These are phyloP conservation scores for Gavia stellata DNA, from an alignment of 2,113 vertebrate genomes.

Conservation along the genomic window DNA sequence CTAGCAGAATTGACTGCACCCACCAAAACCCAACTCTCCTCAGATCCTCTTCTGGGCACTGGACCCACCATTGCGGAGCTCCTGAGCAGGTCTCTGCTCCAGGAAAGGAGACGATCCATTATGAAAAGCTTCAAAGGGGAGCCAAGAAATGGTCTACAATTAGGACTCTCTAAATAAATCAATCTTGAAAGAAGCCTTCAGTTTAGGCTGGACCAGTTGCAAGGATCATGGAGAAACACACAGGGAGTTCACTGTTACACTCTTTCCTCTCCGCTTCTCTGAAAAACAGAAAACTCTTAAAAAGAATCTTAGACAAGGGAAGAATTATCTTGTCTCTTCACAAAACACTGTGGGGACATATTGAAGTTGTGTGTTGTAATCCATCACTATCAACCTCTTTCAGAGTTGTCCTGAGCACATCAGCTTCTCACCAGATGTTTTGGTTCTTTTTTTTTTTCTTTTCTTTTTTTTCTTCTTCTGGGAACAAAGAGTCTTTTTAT, in stretches of 20 bases:
- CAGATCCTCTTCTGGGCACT: background rate
- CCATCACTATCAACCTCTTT: background rate
- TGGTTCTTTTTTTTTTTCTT: background rate
- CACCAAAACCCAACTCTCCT: background rate
- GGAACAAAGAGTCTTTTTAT: slow-evolving; percentile 43
- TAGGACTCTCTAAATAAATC: background rate
- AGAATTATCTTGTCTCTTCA: slow-evolving; percentile 38
- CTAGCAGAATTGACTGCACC: background rate
- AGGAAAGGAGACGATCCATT: background rate
- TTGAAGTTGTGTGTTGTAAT: background rate
- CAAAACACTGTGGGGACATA: background rate
- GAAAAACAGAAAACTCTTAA: background rate
- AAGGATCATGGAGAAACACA: background rate
- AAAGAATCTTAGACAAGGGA: background rate
- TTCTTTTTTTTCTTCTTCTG: background rate
- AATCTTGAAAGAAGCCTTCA: background rate
- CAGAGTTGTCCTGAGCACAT: slow-evolving; percentile 7
- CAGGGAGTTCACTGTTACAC: background rate
- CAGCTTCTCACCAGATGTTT: slow-evolving; percentile 44
- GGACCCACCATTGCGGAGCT: background rate
- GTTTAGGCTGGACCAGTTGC: background rate
- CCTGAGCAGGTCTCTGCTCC: background rate
- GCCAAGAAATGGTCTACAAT: background rate
- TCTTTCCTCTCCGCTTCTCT: background rate
- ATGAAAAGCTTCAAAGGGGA: background rate